These are phyloP conservation scores for Oscheius onirici DNA, from an alignment of 2,888 invertebrate genomes.

Conservation along the genomic window DNA sequence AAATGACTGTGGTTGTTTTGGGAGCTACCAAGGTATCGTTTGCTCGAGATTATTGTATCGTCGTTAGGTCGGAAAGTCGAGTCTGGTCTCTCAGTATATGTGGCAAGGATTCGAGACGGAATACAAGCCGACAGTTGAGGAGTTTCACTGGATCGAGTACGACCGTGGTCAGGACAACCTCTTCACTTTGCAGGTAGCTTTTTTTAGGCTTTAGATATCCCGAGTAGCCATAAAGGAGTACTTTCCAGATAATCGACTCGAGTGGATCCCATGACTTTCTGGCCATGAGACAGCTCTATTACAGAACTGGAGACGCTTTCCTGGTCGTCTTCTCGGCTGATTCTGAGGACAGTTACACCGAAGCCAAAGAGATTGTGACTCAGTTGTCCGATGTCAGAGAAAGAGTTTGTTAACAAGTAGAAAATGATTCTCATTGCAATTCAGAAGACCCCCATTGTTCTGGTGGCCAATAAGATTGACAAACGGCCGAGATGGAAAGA, in stretches of 20 bases:
- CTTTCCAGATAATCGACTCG: constrained; percentile 66
- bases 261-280: constrained; percentile 69
- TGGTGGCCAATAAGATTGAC: constrained; percentile 34
- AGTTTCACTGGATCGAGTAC: constrained; percentile 72
- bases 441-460: constrained; percentile 57
- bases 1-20: constrained; percentile 23
- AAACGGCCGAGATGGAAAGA: neutral
- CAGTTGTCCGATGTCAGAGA: constrained; percentile 50
- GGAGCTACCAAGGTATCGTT: constrained; percentile 10
- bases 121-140: constrained; percentile 70
- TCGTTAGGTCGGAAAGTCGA: constrained; percentile 68
- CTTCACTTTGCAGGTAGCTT: constrained; percentile 49
- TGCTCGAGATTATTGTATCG: neutral
- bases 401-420: neutral
- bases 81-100: constrained; percentile 69
- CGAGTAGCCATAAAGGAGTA: neutral
- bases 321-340: constrained; percentile 66
- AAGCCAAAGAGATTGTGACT: constrained; percentile 58
- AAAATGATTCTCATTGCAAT: constrained; percentile 1
- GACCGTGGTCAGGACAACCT: constrained; percentile 49
- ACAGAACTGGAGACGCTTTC: constrained; percentile 67
- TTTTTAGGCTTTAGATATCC: no score
- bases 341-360: constrained; percentile 56
- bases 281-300: constrained; percentile 69
- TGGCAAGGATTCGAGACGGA: constrained; percentile 65